phyloP scores from a whole-genome alignment of 2,113 vertebrate genomes.

The Chrysochloris asiatica region DNA sequence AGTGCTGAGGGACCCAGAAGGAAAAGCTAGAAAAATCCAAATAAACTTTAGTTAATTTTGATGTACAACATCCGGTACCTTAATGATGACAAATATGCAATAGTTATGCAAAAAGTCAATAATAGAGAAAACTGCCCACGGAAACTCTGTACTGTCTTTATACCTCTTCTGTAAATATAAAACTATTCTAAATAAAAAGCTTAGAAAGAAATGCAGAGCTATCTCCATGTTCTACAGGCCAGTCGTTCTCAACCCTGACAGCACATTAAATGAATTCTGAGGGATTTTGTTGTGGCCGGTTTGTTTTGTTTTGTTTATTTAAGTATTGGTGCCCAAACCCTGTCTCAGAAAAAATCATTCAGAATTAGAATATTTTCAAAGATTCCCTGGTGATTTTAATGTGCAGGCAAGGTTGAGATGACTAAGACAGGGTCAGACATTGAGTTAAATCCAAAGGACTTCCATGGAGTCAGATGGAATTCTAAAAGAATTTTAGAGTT shows the following conservation, averaged over 20 bases:
- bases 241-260: rapidly evolving
- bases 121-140: rapidly evolving
- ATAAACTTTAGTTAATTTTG: rapidly evolving
- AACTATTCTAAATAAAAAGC: not conserved
- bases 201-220: not conserved
- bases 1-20: not conserved
- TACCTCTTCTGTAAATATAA: no score
- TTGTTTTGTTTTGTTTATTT: no score
- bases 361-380: rapidly evolving
- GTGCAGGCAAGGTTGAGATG: rapidly evolving
- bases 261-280: rapidly evolving
- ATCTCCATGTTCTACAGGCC: not conserved
- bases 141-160: no score
- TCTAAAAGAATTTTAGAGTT: not conserved
- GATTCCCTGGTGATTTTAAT: rapidly evolving
- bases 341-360: no score
- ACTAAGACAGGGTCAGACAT: no score
- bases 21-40: rapidly evolving
- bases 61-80: rapidly evolving
- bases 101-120: rapidly evolving
- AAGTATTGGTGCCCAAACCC: no score
- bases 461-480: not conserved
- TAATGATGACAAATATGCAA: rapidly evolving
- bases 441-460: not conserved
- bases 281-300: no score